Conservation (phyloP, 2,113 vertebrate genomes). For the Penelope pileata region DNA sequence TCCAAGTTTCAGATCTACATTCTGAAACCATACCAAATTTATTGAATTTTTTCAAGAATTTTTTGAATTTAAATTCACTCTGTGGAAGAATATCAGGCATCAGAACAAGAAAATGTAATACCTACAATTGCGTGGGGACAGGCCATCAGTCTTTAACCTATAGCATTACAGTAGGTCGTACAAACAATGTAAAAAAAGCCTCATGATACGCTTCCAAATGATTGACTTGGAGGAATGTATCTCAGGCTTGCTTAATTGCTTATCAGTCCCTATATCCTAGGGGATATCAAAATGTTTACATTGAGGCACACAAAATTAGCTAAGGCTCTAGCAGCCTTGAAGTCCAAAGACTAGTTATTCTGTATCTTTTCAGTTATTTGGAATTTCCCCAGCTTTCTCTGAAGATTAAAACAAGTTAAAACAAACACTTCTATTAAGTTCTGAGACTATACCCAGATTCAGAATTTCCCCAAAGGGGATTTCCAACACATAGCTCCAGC, state of each 20-base stretch:
- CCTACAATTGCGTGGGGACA: not conserved
- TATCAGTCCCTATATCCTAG: not conserved
- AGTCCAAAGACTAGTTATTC: not conserved
- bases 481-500: not conserved
- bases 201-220: not conserved
- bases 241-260: not conserved
- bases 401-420: slow-evolving; percentile 19
- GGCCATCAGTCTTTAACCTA: not conserved
- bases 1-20: not conserved
- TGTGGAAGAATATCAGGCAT: not conserved
- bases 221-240: not conserved
- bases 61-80: not conserved
- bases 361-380: not conserved
- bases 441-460: not conserved
- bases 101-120: not conserved
- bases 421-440: not conserved
- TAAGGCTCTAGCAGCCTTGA: not conserved
- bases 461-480: not conserved
- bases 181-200: not conserved
- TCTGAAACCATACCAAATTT: not conserved
- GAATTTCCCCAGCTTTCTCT: not conserved
- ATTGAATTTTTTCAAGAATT: not conserved
- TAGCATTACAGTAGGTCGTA: not conserved
- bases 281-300: not conserved
- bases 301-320: not conserved